These are phyloP conservation scores for Cichladusa arquata DNA, from an alignment of 2,113 vertebrate species.

Conservation along the genomic window DNA sequence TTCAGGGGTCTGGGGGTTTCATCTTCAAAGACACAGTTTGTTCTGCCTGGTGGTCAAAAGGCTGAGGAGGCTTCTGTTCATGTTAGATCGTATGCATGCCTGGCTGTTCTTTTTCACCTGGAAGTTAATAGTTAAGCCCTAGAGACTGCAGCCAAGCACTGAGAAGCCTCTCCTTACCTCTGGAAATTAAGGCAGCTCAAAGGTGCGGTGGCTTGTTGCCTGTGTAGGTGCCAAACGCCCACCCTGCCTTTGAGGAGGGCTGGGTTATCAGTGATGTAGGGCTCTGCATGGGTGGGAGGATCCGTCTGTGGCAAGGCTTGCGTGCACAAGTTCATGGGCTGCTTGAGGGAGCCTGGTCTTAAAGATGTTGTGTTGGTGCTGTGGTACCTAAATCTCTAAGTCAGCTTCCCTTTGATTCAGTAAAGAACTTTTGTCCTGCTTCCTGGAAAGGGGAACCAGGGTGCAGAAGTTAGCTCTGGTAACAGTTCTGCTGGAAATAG, in stretches of 20 bases:
- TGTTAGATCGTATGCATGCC: accelerated
- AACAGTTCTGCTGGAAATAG: background rate
- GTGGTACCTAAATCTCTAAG: background rate
- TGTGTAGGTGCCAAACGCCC: background rate
- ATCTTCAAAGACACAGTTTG: background rate
- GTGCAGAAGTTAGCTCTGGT: background rate
- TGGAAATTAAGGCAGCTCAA: background rate
- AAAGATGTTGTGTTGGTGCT: background rate
- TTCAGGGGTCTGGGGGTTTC: accelerated
- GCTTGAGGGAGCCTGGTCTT: background rate
- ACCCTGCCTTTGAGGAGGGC: background rate
- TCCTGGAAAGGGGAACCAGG: background rate
- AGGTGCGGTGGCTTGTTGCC: background rate
- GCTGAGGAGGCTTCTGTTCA: background rate
- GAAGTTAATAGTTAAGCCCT: background rate
- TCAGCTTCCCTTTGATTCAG: background rate
- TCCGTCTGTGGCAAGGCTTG: accelerated
- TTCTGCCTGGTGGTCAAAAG: background rate
- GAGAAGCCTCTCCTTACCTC: background rate
- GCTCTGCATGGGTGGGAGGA: background rate
- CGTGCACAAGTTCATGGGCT: background rate
- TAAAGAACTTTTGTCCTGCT: background rate
- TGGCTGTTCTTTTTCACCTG: background rate
- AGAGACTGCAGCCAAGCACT: background rate
- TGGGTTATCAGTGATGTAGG: accelerated